A percentile compares a stretch with the other conserved stretches of the same genome.
Evolutionary conservation across 2,797 vertebrate species (phyloP).

Genomic region (Bradypus variegatus): DNA sequence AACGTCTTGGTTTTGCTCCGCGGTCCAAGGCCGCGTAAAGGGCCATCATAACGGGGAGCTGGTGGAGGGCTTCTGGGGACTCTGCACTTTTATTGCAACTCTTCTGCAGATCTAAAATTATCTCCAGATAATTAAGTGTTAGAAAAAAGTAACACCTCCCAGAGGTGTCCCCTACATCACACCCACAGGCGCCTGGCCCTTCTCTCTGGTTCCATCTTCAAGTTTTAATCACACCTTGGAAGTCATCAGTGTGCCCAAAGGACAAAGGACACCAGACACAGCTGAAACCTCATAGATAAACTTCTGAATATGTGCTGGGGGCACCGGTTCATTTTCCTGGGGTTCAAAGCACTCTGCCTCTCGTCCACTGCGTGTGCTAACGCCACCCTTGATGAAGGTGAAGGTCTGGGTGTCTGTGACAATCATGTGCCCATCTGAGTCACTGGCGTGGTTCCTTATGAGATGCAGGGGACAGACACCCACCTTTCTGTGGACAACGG

Average conservation of each 20-base stretch:
- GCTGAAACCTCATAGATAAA: slow-evolving; percentile 42
- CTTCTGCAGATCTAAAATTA: not conserved
- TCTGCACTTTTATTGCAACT: not conserved
- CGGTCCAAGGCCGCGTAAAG: not conserved
- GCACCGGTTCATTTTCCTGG: fast-evolving
- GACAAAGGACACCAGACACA: not conserved
- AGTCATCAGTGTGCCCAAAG: not conserved
- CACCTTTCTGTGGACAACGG: not conserved
- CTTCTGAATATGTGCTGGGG: not conserved
- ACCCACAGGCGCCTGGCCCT: not conserved
- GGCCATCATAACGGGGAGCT: fast-evolving
- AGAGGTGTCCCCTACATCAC: not conserved
- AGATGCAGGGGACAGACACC: too few species aligned
- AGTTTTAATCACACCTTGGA: not conserved
- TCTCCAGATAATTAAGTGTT: not conserved
- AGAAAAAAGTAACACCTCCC: not conserved
- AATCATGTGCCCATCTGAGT: fast-evolving
- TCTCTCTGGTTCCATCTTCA: not conserved
- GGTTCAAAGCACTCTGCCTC: not conserved
- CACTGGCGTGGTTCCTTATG: not conserved
- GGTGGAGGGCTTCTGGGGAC: not conserved
- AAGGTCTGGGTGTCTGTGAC: not conserved
- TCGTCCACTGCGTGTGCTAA: not conserved
- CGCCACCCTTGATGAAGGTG: not conserved
- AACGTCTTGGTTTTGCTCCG: not conserved